Evolutionary conservation across 2,888 invertebrate species (phyloP).

Genomic region (Lasioglossum leucozonium): DNA sequence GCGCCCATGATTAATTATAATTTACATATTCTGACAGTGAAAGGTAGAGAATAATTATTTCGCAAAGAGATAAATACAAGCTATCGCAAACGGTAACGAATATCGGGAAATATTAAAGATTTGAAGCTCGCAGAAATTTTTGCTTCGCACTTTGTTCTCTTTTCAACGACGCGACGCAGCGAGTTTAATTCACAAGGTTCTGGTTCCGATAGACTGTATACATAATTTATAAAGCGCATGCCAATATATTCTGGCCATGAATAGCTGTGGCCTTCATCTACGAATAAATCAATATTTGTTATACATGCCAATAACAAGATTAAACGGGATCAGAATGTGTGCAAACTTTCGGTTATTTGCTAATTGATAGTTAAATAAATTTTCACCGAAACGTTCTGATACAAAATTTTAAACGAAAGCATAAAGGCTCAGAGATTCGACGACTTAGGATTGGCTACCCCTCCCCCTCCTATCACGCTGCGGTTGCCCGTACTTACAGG

Average conservation of each 20-base stretch:
- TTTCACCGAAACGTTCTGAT: background rate
- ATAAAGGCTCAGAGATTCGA: too few species aligned
- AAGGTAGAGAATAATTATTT: background rate
- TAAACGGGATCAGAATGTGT: background rate
- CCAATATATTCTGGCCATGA: conserved; percentile 48
- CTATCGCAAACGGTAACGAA: background rate
- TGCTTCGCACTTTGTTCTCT: background rate
- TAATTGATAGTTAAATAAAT: background rate
- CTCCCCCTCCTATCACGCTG: too few species aligned
- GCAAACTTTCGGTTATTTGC: background rate
- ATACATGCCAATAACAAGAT: background rate
- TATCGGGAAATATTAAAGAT: background rate
- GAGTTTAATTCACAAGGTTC: conserved; percentile 14
- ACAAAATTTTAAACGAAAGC: too few species aligned
- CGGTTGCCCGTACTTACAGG: too few species aligned
- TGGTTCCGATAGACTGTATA: background rate
- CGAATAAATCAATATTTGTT: background rate
- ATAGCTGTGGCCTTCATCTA: conserved; percentile 13
- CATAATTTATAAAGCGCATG: conserved; percentile 44
- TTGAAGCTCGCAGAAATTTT: background rate
- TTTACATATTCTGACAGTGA: conserved; percentile 5
- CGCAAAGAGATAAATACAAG: conserved; percentile 10
- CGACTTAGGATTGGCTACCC: too few species aligned
- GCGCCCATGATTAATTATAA: conserved; percentile 35
- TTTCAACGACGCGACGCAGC: conserved; percentile 5